Evolutionary conservation across 2,888 invertebrate species (phyloP).

Genomic region (Ennomos fuscantarius): DNA sequence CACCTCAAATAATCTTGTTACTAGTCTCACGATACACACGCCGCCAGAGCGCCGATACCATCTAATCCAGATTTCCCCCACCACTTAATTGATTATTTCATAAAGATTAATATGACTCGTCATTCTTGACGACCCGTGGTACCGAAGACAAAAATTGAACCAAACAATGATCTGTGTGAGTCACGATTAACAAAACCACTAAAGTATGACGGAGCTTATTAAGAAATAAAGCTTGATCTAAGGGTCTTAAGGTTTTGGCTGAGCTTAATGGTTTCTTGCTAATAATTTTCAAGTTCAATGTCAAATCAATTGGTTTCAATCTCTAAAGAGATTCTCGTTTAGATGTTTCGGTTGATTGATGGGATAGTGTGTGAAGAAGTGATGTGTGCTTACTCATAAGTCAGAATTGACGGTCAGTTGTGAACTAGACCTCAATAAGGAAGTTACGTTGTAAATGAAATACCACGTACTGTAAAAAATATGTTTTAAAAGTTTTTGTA

Average conservation of each 20-base stretch:
- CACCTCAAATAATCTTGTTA: constrained; percentile 64
- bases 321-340: constrained; percentile 41
- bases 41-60: constrained; percentile 77
- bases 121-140: constrained; percentile 69
- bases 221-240: constrained; percentile 19
- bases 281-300: constrained; percentile 66
- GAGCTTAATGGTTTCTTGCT: constrained; percentile 49
- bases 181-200: constrained; percentile 57
- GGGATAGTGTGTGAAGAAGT: constrained; percentile 3
- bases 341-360: constrained; percentile 40
- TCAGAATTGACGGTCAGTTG: no score
- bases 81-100: constrained; percentile 82
- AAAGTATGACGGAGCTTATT: constrained; percentile 39
- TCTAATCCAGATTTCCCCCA: constrained; percentile 81
- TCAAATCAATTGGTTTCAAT: constrained; percentile 59
- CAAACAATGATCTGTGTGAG: constrained; percentile 64
- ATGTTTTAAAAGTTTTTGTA: no score
- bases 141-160: constrained; percentile 64
- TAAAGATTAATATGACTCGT: constrained; percentile 80
- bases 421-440: no score
- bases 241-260: constrained; percentile 46
- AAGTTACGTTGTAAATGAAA: no score
- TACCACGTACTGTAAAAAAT: no score
- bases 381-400: no score
- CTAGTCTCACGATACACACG: constrained; percentile 71